Evolutionary conservation across 2,888 invertebrate genomes (phyloP).

Genomic region (Sericinus montela): DNA sequence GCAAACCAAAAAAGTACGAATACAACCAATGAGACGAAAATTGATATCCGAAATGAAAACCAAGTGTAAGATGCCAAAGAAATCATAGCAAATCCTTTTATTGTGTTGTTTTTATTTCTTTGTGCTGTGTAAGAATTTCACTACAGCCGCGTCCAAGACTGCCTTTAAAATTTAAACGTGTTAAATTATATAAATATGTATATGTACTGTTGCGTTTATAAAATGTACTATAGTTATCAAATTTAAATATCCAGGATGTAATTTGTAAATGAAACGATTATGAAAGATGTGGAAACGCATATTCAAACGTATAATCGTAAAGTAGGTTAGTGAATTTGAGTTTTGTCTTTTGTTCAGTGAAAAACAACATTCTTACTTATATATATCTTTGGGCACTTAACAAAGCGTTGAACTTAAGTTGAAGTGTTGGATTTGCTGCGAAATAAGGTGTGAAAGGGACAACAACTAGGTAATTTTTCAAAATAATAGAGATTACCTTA

Average conservation of each 20-base stretch:
- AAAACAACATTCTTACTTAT: no score
- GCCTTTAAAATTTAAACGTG: background rate
- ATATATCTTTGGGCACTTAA: no score
- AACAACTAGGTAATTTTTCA: no score
- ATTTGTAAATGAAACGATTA: background rate
- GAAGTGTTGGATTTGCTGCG: no score
- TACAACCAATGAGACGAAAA: conserved; percentile 39
- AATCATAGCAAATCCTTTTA: conserved; percentile 35
- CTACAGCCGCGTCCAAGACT: conserved; percentile 22
- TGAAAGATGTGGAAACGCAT: no score
- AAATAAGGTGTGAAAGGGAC: no score
- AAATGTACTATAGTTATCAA: background rate
- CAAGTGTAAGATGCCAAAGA: conserved; percentile 49
- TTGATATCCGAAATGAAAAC: conserved; percentile 35
- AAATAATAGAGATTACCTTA: no score
- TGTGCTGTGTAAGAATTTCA: conserved; percentile 2
- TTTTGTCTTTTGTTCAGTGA: no score
- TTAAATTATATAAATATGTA: background rate
- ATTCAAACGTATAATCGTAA: no score
- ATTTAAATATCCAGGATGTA: background rate
- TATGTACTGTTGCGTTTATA: no score
- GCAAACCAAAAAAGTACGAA: conserved; percentile 31
- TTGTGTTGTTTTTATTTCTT: conserved; percentile 18
- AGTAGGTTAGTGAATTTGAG: no score
- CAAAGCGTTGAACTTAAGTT: no score